Base-by-base conservation (phyloP, 2,113 vertebrate species). In the Coturnix japonica region DNA sequence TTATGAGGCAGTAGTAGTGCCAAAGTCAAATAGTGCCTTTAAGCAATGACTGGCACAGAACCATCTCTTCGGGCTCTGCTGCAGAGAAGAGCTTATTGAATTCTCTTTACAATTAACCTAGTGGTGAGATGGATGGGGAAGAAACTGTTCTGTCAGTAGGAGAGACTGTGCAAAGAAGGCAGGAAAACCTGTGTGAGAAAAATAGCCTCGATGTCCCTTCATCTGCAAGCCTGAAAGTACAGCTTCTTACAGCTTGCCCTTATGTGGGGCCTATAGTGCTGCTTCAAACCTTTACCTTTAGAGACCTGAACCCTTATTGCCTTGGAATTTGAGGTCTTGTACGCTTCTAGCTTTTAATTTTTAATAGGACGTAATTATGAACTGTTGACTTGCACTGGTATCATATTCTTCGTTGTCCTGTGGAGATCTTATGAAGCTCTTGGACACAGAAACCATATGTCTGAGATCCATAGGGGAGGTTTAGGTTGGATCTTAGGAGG, bases 1-100 rank as follows among this genome's bases (percentile, higher is more conserved):
- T 96, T 94, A 92, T 95, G 82, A 96, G 87, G 91, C 65, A 43
- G 73, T 1, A 46, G 81, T 16, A 23, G 75, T 93, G 89, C 94
- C 94, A 95, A 95, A 93, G 95, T 63, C 90, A 96, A 94, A 53
- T n/a, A 81, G 83, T 90, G 63, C 28, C 95, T 92, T 79, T 57
- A 63, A 84, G 94, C 47, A 17, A 30, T 3, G 63, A 70, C 76
- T 95, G 94, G 95, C 93, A 95, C 76, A 0, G 87, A 4, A 90
- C 90, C 91, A 90, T 94, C 88, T 95, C 89, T 91, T 44, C 76
- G 46, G 90, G 95, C 90, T 91, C 39, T 93, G 89, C 76, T 87
- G 44, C 81, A 67, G 72, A 85, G 79, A 8, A 82, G 7, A 85
- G 47, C 3, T 91, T 69, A 47, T 65, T 91, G 95, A 86, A 71